Evolutionary conservation across 2,113 vertebrate species (phyloP), one percentile per base, ranked within the genome.

Genomic region (Scatophagus argus): DNA sequence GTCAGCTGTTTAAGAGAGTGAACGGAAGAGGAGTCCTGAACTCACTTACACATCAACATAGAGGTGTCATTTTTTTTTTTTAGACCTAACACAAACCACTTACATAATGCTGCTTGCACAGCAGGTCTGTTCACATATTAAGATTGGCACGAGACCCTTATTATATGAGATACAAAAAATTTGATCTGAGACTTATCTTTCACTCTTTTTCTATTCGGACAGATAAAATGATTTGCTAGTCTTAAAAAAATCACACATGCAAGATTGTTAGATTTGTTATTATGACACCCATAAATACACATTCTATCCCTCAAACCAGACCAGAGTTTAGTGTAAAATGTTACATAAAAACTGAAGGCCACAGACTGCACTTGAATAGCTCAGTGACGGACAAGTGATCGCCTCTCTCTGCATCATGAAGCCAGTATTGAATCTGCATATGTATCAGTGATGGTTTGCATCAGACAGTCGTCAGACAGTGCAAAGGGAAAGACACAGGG

Each of bases 401-500:
- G 0, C 13, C 6, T 21, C 32, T 12, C 17, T 64, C 27, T 64
- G 41, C n/a, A 9, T 43, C 46, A 39, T 54, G 47, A 66, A 67
- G 52, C 62, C 58, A 25, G 59, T 38, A 41, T 25, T 47, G 17
- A 88, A 67, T 74, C n/a, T 72, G 27, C 54, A 36, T 67, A 10
- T 63, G 58, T 71, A 54, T 71, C 61, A 79, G 66, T 68, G 38
- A 75, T 43, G 71, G 60, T 25, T 52, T 69, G 67, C 13, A 44
- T 21, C 47, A 70, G 29, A 77, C 43, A 74, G 89, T 63, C 34
- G 62, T 90, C 75, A 39, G 58, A 66, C 51, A 43, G 56, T 31
- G 77, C 82, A 87, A 85, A 91, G 67, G 36, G 47, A 74, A 85
- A 72, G 55, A 66, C 63, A 66, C 38, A 27, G 56, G 32, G 64